A percentile compares a stretch with the other conserved stretches of the same genome.
phyloP scores from a whole-genome alignment of 2,888 invertebrate species.

The Caenorhabditis zanzibari region DNA sequence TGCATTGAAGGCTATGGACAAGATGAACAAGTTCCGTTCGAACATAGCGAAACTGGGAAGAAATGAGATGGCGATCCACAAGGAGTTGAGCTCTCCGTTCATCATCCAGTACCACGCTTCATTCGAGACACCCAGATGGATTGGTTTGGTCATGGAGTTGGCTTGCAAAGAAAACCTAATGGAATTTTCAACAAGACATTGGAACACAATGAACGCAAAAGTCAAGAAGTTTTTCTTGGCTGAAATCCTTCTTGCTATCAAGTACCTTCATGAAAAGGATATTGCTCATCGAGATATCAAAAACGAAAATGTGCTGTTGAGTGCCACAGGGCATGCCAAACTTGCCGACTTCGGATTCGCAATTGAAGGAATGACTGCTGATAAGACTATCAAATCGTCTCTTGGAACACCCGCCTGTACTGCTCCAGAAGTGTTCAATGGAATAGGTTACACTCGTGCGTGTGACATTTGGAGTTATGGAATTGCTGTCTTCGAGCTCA shows the following conservation, averaged over 20 bases:
- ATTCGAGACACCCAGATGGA: too few species aligned
- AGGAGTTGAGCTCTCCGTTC: too few species aligned
- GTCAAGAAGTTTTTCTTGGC: background rate
- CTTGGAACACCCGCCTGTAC: background rate
- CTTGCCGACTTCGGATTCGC: conserved; percentile 1
- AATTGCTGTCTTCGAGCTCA: background rate
- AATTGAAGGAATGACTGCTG: background rate
- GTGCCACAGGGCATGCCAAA: background rate
- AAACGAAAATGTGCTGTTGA: background rate
- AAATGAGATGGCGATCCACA: too few species aligned
- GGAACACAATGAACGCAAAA: too few species aligned
- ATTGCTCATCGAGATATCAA: conserved; percentile 9
- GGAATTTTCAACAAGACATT: background rate
- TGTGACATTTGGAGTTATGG: background rate
- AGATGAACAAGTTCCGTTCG: too few species aligned
- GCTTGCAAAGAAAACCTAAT: too few species aligned
- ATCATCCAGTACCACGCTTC: too few species aligned
- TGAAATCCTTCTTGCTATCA: background rate
- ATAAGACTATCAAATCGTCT: background rate
- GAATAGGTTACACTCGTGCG: background rate
- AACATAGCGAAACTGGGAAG: too few species aligned
- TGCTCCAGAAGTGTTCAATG: background rate
- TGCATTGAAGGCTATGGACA: too few species aligned
- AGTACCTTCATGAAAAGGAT: background rate
- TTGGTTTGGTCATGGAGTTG: too few species aligned